Conservation (phyloP, 2,888 invertebrate species). For the Melanophora roralis region DNA sequence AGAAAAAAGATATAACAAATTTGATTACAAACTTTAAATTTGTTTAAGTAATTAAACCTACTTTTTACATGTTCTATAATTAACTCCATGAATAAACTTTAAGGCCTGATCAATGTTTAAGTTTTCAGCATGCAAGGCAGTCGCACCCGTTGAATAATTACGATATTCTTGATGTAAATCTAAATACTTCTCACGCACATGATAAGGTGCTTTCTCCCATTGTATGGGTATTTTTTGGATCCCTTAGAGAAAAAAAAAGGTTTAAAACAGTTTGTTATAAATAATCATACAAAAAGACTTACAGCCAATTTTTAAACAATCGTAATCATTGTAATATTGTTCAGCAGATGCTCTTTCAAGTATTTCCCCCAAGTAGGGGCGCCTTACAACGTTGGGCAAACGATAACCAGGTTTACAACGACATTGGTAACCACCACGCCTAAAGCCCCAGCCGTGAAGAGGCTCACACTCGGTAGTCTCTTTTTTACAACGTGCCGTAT, state of each 20-base stretch:
- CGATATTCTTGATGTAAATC: slow-evolving; percentile 86
- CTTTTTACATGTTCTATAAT: slow-evolving; percentile 78
- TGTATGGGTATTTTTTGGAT: slow-evolving; percentile 89
- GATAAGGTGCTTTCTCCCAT: slow-evolving; percentile 86
- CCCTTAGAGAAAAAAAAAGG: slow-evolving; percentile 79
- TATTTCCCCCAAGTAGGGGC: slow-evolving; percentile 95
- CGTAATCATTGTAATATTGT: slow-evolving; percentile 94
- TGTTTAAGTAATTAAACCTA: slow-evolving; percentile 66
- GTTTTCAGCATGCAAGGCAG: slow-evolving; percentile 81
- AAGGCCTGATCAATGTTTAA: slow-evolving; percentile 87
- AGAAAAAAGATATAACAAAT: slow-evolving; percentile 14
- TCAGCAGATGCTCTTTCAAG: slow-evolving; percentile 94
- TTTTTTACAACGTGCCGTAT: slow-evolving; percentile 93
- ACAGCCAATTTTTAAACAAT: slow-evolving; percentile 95
- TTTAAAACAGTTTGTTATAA: not conserved
- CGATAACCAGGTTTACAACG: slow-evolving; percentile 93
- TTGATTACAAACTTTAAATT: not conserved
- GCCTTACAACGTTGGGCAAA: slow-evolving; percentile 89
- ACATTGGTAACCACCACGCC: slow-evolving; percentile 96
- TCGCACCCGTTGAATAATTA: slow-evolving; percentile 83
- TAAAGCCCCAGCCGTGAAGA: slow-evolving; percentile 95
- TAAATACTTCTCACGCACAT: slow-evolving; percentile 85
- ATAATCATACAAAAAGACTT: slow-evolving; percentile 75
- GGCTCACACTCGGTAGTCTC: slow-evolving; percentile 98
- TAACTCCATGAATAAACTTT: slow-evolving; percentile 86